phyloP scores from a whole-genome alignment of 2,797 vertebrate genomes.

The Lagocephalus sceleratus region DNA sequence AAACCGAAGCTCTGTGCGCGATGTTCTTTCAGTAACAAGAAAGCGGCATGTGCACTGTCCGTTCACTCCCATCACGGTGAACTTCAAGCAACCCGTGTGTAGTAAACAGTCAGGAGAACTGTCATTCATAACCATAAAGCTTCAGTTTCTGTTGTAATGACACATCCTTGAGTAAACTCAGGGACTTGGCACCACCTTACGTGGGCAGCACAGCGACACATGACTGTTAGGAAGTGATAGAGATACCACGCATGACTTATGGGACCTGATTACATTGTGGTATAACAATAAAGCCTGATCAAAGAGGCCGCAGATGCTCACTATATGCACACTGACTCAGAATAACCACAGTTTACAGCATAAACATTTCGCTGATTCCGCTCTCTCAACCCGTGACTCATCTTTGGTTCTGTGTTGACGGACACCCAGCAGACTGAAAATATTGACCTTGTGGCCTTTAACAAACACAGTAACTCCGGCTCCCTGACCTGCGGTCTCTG shows the following conservation, averaged over 20 bases:
- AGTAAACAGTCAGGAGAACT: slow-evolving; percentile 54
- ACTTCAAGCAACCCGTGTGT: slow-evolving; percentile 50
- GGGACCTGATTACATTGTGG: slow-evolving; percentile 39
- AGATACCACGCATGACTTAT: slow-evolving; percentile 67
- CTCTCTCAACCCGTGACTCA: background rate
- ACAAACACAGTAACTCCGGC: background rate
- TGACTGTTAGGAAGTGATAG: slow-evolving; percentile 64
- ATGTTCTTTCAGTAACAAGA: slow-evolving; percentile 4
- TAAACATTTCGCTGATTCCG: slow-evolving; percentile 5
- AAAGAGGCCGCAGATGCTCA: slow-evolving; percentile 37
- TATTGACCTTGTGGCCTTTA: background rate
- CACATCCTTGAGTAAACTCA: slow-evolving; percentile 67
- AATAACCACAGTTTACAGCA: slow-evolving; percentile 7
- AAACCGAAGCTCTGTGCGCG: slow-evolving; percentile 4
- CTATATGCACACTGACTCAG: slow-evolving; percentile 32
- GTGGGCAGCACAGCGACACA: slow-evolving; percentile 57
- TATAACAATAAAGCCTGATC: slow-evolving; percentile 48
- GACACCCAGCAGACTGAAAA: background rate
- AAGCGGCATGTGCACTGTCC: background rate
- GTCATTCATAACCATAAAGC: slow-evolving; percentile 65
- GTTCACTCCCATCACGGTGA: slow-evolving; percentile 47
- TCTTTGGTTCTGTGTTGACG: background rate
- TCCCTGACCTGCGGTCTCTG: slow-evolving; percentile 95
- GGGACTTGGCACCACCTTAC: slow-evolving; percentile 37
- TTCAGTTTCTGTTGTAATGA: slow-evolving; percentile 49